Conservation (phyloP, 37 sponge, comb jelly and placozoan species). For the Crambe crambe region DNA sequence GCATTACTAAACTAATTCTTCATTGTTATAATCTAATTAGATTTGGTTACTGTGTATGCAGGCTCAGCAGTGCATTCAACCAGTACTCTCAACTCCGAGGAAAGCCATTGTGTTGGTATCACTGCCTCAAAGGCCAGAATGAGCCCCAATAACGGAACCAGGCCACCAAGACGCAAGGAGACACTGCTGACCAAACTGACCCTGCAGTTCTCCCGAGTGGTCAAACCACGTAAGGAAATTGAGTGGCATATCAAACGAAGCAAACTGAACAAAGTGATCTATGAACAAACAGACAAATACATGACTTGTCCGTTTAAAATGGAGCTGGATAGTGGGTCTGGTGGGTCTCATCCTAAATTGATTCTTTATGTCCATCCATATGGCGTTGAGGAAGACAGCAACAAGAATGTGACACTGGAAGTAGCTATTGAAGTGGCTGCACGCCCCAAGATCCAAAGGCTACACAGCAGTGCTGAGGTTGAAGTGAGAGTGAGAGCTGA, state of each 20-base stretch:
- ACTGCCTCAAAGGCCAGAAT: neutral
- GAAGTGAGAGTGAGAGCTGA: neutral
- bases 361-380: conserved; percentile 3
- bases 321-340: neutral
- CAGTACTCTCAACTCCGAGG: neutral
- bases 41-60: too few relatives aligned
- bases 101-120: neutral
- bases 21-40: too few relatives aligned
- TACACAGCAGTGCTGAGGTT: neutral
- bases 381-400: conserved; percentile 3
- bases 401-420: neutral
- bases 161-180: neutral
- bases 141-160: neutral
- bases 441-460: neutral
- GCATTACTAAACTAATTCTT: too few relatives aligned
- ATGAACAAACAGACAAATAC: neutral
- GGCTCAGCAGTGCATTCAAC: neutral
- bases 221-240: neutral
- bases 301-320: neutral
- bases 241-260: neutral
- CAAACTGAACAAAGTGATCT: conserved; percentile 8
- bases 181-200: neutral
- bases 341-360: neutral
- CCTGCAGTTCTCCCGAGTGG: neutral
- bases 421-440: neutral